Conservation (phyloP, 1,140 invertebrate genomes). For the Ips typographus region DNA sequence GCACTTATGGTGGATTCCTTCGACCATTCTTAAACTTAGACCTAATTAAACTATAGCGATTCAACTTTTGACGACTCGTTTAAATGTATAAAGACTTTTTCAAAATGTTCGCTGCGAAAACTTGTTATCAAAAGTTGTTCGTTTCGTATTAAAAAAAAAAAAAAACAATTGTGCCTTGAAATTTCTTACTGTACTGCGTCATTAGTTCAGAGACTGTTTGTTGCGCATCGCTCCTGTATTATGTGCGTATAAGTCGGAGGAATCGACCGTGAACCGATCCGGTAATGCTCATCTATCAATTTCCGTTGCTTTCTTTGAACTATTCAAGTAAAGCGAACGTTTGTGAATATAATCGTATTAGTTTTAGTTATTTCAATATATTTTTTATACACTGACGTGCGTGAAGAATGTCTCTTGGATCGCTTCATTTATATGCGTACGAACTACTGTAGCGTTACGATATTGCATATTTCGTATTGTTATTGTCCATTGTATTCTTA, state of each 20-base stretch:
- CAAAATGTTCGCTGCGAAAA: neutral
- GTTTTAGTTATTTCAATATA: slow-evolving; percentile 27
- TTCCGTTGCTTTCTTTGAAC: neutral
- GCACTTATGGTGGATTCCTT: too few relatives aligned
- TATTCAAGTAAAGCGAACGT: slow-evolving; percentile 17
- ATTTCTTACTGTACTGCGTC: slow-evolving; percentile 15
- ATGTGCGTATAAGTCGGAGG: neutral
- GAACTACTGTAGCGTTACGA: slow-evolving; percentile 22
- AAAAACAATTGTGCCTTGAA: slow-evolving; percentile 24
- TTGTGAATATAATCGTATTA: slow-evolving; percentile 26
- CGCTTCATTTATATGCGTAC: slow-evolving; percentile 20
- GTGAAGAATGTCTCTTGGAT: slow-evolving; percentile 10
- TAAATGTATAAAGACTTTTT: neutral
- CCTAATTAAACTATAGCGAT: neutral
- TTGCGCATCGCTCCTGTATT: neutral
- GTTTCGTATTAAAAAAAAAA: slow-evolving; percentile 14
- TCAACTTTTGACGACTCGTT: neutral
- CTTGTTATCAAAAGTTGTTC: slow-evolving; percentile 5
- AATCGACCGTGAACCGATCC: too few relatives aligned
- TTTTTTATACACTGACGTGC: slow-evolving; percentile 25
- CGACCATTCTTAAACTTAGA: neutral
- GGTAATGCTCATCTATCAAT: too few relatives aligned
- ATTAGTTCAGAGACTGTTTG: slow-evolving; percentile 11
- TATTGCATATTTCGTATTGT: slow-evolving; percentile 23
- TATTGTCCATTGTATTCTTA: slow-evolving; percentile 25